Evolutionary conservation across 2,797 vertebrate genomes (phyloP).

Genomic region (Podarcis lilfordi): DNA sequence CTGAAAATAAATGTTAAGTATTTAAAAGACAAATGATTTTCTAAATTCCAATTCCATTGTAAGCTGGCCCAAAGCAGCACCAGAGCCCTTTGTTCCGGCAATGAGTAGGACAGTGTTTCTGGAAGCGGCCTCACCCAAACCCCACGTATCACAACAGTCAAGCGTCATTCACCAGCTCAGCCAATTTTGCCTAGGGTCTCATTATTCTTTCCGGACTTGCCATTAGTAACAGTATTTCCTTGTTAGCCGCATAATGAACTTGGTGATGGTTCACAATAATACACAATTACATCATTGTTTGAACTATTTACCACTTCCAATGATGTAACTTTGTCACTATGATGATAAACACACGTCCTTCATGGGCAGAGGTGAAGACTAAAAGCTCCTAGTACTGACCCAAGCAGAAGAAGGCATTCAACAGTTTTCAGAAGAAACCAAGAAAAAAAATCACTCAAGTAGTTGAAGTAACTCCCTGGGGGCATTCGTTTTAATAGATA

Average conservation of each 20-base stretch:
- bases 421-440: neutral
- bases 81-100: conserved; percentile 61
- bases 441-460: neutral
- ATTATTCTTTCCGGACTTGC: conserved; percentile 24
- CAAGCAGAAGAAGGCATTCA: conserved; percentile 20
- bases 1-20: conserved; percentile 47
- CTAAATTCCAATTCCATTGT: conserved; percentile 66
- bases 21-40: conserved; percentile 62
- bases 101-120: conserved; percentile 65
- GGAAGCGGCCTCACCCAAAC: conserved; percentile 60
- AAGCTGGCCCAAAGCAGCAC: conserved; percentile 59
- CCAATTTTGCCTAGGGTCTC: neutral
- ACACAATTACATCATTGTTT: conserved; percentile 32
- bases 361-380: conserved; percentile 17
- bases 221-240: conserved; percentile 53
- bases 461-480: neutral
- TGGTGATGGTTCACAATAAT: conserved; percentile 13
- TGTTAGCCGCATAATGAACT: neutral
- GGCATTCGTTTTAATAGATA: neutral
- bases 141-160: conserved; percentile 58
- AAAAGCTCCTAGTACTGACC: conserved; percentile 18
- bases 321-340: conserved; percentile 48
- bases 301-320: conserved; percentile 25
- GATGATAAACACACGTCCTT: conserved; percentile 43
- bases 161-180: conserved; percentile 46